phyloP scores from a whole-genome alignment of 2,888 invertebrate genomes.

The Chloroclystis v-ata region DNA sequence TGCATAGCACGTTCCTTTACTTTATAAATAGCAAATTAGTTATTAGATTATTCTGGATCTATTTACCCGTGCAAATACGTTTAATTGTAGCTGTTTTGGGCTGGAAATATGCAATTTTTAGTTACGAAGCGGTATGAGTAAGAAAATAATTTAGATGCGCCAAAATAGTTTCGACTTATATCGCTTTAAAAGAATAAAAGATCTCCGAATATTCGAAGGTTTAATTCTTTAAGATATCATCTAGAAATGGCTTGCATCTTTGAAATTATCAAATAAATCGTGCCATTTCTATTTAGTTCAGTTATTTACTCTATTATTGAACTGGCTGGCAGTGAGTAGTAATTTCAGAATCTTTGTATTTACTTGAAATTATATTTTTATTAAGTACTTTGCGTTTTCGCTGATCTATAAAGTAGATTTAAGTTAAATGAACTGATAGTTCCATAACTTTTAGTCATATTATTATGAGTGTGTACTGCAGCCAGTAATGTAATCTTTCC shows the following conservation, averaged over 20 bases:
- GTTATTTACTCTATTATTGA: neutral
- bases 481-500: slow-evolving; percentile 16
- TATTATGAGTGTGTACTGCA: slow-evolving; percentile 14
- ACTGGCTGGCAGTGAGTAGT: slow-evolving; percentile 12
- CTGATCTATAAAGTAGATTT: slow-evolving; percentile 7
- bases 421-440: slow-evolving; percentile 24
- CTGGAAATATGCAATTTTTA: slow-evolving; percentile 3
- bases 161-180: slow-evolving; percentile 3
- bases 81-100: slow-evolving; percentile 1
- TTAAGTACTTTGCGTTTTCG: slow-evolving; percentile 4
- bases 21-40: neutral
- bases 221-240: neutral
- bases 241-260: slow-evolving; percentile 7
- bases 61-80: neutral
- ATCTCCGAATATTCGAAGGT: neutral
- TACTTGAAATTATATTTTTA: slow-evolving; percentile 3
- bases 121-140: slow-evolving; percentile 9
- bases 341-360: slow-evolving; percentile 1
- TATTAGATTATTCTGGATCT: neutral
- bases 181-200: neutral
- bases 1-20: slow-evolving; percentile 1
- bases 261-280: slow-evolving; percentile 1
- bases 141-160: slow-evolving; percentile 3
- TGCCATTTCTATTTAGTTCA: slow-evolving; percentile 17
- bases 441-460: slow-evolving; percentile 16